A percentile compares a stretch with the other conserved stretches of the same genome.
Conservation (phyloP, 2,113 vertebrate species). For the Trinectes maculatus region DNA sequence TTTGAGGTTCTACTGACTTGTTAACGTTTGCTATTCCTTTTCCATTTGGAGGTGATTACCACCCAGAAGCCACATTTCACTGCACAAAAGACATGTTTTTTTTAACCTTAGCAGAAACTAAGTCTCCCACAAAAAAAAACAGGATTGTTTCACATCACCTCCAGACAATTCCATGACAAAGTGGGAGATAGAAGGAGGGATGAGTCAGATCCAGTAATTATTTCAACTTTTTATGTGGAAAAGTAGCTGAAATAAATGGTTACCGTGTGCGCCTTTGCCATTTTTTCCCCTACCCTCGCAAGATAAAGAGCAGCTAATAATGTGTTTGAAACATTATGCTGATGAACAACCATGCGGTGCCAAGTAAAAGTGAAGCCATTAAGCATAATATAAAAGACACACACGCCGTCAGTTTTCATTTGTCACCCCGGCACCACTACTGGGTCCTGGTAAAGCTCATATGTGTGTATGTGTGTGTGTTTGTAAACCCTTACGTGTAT, state of each 20-base stretch:
- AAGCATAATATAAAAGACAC: constrained; percentile 79
- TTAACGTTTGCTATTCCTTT: constrained; percentile 59
- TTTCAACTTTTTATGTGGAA: constrained; percentile 44
- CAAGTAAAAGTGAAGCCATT: constrained; percentile 72
- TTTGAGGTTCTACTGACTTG: constrained; percentile 56
- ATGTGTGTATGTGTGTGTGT: constrained; percentile 18
- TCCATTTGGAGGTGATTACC: constrained; percentile 70
- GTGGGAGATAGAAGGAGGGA: constrained; percentile 14
- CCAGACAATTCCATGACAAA: constrained; percentile 26
- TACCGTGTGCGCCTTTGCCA: constrained; percentile 29
- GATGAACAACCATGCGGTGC: constrained; percentile 67
- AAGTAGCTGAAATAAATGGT: constrained; percentile 60
- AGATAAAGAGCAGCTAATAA: constrained; percentile 72
- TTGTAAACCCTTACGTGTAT: constrained; percentile 5
- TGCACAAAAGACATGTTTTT: constrained; percentile 46
- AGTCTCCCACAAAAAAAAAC: neutral
- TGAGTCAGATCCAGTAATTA: constrained; percentile 33
- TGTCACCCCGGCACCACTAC: constrained; percentile 62
- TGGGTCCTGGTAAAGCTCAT: constrained; percentile 40
- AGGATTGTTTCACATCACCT: constrained; percentile 29
- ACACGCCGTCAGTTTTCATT: constrained; percentile 77
- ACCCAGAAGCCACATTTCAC: constrained; percentile 67
- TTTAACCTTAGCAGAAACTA: constrained; percentile 13
- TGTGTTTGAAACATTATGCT: constrained; percentile 71
- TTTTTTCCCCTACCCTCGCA: constrained; percentile 33